Evolutionary conservation across 2,888 invertebrate genomes (phyloP), one percentile per base, ranked within the genome.

Genomic region (Nineta flava): DNA sequence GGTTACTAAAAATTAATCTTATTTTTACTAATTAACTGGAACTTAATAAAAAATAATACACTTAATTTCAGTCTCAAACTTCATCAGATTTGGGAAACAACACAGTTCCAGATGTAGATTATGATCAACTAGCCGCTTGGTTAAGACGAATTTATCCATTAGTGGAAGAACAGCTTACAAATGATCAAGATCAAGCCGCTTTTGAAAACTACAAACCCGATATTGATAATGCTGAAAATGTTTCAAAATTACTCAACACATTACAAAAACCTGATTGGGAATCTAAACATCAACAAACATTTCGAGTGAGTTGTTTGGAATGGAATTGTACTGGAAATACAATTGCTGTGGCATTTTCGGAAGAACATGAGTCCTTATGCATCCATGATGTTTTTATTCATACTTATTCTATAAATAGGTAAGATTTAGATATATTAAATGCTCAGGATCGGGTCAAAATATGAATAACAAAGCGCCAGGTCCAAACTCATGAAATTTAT

Each of bases 81-180:
- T 73, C 74, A 65, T 72, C 73, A 0, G 64, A 67, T 40, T 34
- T 51, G 2, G 47, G 52, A 47, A 34, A 51, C 15, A 44, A 49
- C 9, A 42, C 26, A 57, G 57, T 48, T 16, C 40, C 50, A 15
- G 59, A 62, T 47, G 62, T 60, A 3, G 71, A 74, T 57, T 67
- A 70, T 55, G 59, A 65, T 9, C 69, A 67, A 50, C 54, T 75
- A 49, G 69, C 68, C 9, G 60, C 59, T 19, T 75, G 70, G 67
- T 53, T 75, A n/a, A 64, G 63, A 13, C 62, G 63, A 53, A 67
- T 74, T 19, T 72, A 63, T 54, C 72, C 73, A 0, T 54, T 58
- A 43, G 64, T 74, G 2, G 68, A 70, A 51, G 61, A 60, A 40
- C 71, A 73, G 57, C 56, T 75, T 4, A 62, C 66, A 41, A 67